phyloP scores from a whole-genome alignment of 2,797 vertebrate genomes.

The Phalanger gymnotis region DNA sequence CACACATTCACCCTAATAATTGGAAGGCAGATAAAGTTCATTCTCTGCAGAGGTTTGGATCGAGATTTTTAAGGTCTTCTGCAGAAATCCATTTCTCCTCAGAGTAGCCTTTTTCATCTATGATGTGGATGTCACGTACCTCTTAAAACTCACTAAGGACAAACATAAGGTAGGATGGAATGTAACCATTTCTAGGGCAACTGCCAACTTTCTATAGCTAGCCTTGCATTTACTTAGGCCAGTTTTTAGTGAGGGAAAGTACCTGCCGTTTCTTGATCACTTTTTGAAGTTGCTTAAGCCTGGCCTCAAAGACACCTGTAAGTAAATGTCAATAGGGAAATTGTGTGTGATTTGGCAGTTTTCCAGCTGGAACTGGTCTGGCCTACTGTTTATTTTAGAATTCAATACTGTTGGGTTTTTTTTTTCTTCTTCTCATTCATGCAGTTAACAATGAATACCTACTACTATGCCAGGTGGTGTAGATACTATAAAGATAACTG shows the following conservation, averaged over 20 bases:
- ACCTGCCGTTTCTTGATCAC: neutral
- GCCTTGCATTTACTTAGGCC: neutral
- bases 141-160: constrained; percentile 13
- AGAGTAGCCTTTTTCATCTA: neutral
- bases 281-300: neutral
- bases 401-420: constrained; percentile 75
- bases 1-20: neutral
- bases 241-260: neutral
- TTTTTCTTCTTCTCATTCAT: constrained; percentile 75
- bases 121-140: neutral
- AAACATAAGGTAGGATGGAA: neutral
- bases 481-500: constrained; percentile 57
- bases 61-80: constrained; percentile 36
- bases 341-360: constrained; percentile 43
- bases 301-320: neutral
- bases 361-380: constrained; percentile 35
- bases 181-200: neutral
- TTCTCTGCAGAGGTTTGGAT: neutral
- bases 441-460: constrained; percentile 75
- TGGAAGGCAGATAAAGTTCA: constrained; percentile 23
- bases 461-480: constrained; percentile 63
- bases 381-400: constrained; percentile 67
- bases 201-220: neutral
- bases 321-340: constrained; percentile 44
- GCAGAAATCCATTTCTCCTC: neutral